A percentile compares a stretch with the other conserved stretches of the same genome.
Evolutionary conservation across 2,113 vertebrate species (phyloP).

Genomic region (Typhlomys cinereus): DNA sequence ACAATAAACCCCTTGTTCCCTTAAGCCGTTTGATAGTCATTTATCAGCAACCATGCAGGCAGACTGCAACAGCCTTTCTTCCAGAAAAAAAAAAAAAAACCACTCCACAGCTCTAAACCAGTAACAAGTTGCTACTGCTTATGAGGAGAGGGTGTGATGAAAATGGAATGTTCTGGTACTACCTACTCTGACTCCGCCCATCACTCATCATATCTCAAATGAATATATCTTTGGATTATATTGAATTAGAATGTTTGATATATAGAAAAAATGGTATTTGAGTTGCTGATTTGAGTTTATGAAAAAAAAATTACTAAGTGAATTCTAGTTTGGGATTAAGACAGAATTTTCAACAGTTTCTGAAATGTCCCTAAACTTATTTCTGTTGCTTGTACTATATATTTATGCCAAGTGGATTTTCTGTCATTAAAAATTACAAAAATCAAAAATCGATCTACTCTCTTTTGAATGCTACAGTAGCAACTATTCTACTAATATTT

Average conservation of each 20-base stretch:
- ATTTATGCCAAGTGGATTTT: too few species aligned
- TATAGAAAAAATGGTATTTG: neutral
- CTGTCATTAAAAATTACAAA: too few species aligned
- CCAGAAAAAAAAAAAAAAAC: too few species aligned
- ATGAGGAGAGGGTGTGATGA: neutral
- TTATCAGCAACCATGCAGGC: too few species aligned
- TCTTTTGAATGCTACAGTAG: too few species aligned
- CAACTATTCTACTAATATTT: too few species aligned
- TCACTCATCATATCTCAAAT: neutral
- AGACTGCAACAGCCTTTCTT: too few species aligned
- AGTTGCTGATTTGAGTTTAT: neutral
- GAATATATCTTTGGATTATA: neutral
- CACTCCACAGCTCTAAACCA: neutral
- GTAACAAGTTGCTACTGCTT: neutral
- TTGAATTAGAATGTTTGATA: neutral
- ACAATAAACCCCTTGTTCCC: too few species aligned
- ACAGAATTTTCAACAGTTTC: neutral
- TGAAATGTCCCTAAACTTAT: neutral
- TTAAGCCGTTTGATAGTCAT: too few species aligned
- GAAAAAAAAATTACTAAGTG: neutral
- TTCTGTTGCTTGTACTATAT: neutral
- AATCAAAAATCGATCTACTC: too few species aligned
- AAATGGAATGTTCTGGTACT: neutral
- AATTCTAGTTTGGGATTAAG: neutral
- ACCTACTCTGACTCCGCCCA: neutral